phyloP scores from a whole-genome alignment of 2,888 invertebrate species.

The Meghimatium bilineatum region DNA sequence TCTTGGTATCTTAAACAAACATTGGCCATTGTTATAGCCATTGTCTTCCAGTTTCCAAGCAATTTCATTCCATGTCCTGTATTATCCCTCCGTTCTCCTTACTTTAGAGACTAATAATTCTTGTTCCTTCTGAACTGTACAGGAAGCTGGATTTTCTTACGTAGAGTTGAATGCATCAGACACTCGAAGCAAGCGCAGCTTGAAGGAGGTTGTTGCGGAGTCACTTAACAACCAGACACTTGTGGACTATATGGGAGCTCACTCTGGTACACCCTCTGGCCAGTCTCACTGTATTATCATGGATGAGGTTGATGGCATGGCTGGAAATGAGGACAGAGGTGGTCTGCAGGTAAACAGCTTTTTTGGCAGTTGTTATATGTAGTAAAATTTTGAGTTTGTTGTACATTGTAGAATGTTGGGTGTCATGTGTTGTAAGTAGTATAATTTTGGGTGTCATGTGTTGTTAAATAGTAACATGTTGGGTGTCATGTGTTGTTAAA shows the following conservation, averaged over 20 bases:
- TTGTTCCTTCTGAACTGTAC: no score
- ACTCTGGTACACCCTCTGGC: slow-evolving; percentile 47
- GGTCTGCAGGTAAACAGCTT: slow-evolving; percentile 84
- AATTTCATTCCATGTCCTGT: no score
- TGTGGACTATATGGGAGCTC: slow-evolving; percentile 69
- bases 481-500: no score
- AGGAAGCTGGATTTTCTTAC: slow-evolving; percentile 89
- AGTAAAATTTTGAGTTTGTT: no score
- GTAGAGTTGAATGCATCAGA: slow-evolving; percentile 99
- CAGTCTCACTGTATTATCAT: slow-evolving; percentile 94
- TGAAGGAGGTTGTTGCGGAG: slow-evolving; percentile 90
- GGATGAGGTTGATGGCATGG: slow-evolving; percentile 99
- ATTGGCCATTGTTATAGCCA: no score
- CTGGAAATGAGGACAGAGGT: slow-evolving; percentile 98
- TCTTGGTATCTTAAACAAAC: no score
- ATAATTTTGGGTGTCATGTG: no score
- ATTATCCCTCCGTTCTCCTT: no score
- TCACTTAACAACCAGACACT: slow-evolving; percentile 83
- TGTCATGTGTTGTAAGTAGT: background rate
- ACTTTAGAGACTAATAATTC: no score
- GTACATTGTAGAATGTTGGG: background rate
- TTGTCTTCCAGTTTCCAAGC: no score
- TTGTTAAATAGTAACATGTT: no score
- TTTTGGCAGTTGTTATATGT: background rate
- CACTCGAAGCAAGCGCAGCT: slow-evolving; percentile 90